phyloP scores from a whole-genome alignment of 2,888 invertebrate species.

The Apodemia zela region DNA sequence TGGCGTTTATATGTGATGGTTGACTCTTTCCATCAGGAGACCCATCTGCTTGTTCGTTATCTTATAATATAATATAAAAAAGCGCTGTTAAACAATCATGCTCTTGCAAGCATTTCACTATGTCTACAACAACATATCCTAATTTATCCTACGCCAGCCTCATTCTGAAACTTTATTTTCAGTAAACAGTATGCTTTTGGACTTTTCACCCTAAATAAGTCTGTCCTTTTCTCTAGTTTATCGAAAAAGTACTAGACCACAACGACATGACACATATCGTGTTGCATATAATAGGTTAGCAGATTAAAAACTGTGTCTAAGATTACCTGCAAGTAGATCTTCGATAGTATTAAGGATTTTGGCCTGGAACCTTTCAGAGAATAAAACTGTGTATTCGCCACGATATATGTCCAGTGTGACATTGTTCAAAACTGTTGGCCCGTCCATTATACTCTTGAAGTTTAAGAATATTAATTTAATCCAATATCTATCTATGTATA shows the following conservation, averaged over 20 bases:
- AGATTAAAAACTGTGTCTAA: not conserved
- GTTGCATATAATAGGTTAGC: not conserved
- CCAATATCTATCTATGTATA: no score
- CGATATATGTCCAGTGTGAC: conserved; percentile 62
- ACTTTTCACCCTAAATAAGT: no score
- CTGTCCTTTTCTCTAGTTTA: not conserved
- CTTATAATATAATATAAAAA: no score
- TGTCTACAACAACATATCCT: no score
- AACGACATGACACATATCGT: not conserved
- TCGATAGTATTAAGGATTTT: conserved; percentile 46
- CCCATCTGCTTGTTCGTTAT: no score
- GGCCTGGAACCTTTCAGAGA: conserved; percentile 48
- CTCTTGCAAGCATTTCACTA: no score
- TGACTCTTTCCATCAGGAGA: no score
- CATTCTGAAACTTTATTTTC: no score
- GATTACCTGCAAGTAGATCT: conserved; percentile 52
- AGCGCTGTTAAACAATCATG: no score
- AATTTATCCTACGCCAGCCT: no score
- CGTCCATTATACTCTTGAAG: conserved; percentile 54
- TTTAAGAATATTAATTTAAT: not conserved
- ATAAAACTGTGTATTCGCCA: conserved; percentile 56
- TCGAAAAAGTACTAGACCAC: not conserved
- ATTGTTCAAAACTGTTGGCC: conserved; percentile 40
- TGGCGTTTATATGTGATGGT: no score
- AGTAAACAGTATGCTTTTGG: no score